These are phyloP conservation scores for Crocuta crocuta DNA, from an alignment of 2,113 vertebrate species.

Conservation along the genomic window DNA sequence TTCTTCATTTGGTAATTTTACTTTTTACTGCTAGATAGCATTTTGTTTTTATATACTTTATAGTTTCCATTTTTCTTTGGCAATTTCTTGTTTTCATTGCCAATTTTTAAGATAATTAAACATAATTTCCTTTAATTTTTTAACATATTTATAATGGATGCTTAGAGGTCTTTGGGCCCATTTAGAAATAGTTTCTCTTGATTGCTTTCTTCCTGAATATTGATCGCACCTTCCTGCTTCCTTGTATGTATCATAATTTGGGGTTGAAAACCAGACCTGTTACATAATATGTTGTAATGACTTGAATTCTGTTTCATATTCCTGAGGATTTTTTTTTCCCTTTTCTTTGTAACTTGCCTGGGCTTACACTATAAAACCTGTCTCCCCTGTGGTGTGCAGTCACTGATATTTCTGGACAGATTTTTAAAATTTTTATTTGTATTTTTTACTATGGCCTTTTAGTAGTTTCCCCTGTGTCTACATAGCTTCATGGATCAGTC, in stretches of 20 bases:
- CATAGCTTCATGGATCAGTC: neutral
- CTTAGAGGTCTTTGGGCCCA: neutral
- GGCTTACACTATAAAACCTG: neutral
- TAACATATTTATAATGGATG: neutral
- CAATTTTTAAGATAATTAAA: neutral
- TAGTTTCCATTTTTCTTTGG: neutral
- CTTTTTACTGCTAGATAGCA: neutral
- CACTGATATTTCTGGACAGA: neutral
- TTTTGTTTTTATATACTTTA: neutral
- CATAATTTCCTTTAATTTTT: neutral
- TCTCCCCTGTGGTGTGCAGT: neutral
- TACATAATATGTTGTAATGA: neutral
- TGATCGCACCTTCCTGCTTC: neutral
- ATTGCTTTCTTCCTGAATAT: neutral
- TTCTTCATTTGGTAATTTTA: conserved; percentile 1
- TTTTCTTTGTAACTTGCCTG: neutral
- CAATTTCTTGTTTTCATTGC: neutral
- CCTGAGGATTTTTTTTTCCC: neutral
- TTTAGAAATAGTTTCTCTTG: neutral
- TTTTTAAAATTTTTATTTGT: neutral
- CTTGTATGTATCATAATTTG: neutral
- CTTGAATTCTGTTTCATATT: neutral
- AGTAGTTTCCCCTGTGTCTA: neutral
- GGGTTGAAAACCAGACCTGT: neutral
- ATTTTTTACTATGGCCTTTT: neutral